These are phyloP conservation scores for Liparis tanakae DNA, from an alignment of 2,797 vertebrate genomes.

Conservation along the genomic window DNA sequence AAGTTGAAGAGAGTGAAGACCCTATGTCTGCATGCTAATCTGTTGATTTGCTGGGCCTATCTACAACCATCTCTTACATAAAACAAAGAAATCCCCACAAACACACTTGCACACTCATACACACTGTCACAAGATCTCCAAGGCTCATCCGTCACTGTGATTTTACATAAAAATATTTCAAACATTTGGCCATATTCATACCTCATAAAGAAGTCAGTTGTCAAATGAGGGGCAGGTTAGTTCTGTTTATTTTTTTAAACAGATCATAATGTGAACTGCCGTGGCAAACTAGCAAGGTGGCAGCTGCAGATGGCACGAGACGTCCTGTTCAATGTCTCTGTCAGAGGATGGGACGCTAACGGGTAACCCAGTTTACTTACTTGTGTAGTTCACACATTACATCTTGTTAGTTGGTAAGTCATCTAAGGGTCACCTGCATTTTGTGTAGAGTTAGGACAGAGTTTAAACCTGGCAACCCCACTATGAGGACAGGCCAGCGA, in stretches of 20 bases:
- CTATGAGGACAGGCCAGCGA: constrained; percentile 20
- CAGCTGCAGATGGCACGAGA: not conserved
- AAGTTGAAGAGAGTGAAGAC: constrained; percentile 56
- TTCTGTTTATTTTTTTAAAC: not conserved
- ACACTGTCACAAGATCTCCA: constrained; percentile 19
- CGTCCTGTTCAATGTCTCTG: not conserved
- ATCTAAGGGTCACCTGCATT: not conserved
- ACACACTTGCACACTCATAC: constrained; percentile 42
- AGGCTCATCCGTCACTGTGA: constrained; percentile 15
- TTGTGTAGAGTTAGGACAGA: not conserved
- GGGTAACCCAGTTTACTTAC: not conserved
- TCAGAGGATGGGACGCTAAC: not conserved
- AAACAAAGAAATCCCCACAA: constrained; percentile 49
- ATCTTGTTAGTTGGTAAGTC: not conserved
- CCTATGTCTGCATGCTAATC: constrained; percentile 66
- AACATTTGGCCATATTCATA: constrained; percentile 24
- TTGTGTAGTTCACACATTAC: not conserved
- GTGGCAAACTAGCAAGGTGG: not conserved
- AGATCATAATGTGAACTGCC: not conserved
- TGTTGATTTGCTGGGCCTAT: constrained; percentile 59
- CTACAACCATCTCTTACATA: constrained; percentile 54
- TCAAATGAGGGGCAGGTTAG: constrained; percentile 8
- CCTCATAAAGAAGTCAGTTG: constrained; percentile 26
- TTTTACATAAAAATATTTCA: constrained; percentile 7
- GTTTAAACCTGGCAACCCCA: constrained; percentile 16